Conservation (phyloP, 2,888 invertebrate genomes). For the Neoaliturus tenellus region DNA sequence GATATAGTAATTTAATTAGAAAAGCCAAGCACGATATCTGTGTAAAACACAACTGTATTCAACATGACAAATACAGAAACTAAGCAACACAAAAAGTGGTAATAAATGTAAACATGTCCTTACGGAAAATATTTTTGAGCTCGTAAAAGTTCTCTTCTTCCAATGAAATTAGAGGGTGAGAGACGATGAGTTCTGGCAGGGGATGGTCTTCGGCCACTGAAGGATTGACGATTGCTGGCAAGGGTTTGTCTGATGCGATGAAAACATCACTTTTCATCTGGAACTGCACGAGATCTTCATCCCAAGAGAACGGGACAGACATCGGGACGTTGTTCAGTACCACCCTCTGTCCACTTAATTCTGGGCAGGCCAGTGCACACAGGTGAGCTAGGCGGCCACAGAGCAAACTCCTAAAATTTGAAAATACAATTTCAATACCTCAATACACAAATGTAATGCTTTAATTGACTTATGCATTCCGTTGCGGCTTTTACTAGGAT, state of each 20-base stretch:
- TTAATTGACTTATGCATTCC: too few relatives aligned
- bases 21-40: too few relatives aligned
- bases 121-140: conserved; percentile 81
- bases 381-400: conserved; percentile 71
- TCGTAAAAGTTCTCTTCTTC: conserved; percentile 80
- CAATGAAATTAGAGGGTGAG: conserved; percentile 83
- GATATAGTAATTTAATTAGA: too few relatives aligned
- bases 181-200: conserved; percentile 85
- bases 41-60: too few relatives aligned
- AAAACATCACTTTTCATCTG: conserved; percentile 80
- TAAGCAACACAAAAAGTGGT: too few relatives aligned
- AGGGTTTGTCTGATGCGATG: conserved; percentile 78
- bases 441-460: too few relatives aligned
- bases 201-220: conserved; percentile 73
- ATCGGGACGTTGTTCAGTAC: conserved; percentile 61
- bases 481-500: too few relatives aligned
- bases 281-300: conserved; percentile 77
- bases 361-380: conserved; percentile 70
- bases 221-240: conserved; percentile 75
- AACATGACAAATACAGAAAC: too few relatives aligned
- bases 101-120: conserved; percentile 72
- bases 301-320: conserved; percentile 61
- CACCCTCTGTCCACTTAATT: conserved; percentile 51
- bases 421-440: too few relatives aligned
- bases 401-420: conserved; percentile 80